Evolutionary conservation across 2,888 invertebrate species (phyloP), one percentile per base, ranked within the genome.

Genomic region (Heterodera filipjevi): DNA sequence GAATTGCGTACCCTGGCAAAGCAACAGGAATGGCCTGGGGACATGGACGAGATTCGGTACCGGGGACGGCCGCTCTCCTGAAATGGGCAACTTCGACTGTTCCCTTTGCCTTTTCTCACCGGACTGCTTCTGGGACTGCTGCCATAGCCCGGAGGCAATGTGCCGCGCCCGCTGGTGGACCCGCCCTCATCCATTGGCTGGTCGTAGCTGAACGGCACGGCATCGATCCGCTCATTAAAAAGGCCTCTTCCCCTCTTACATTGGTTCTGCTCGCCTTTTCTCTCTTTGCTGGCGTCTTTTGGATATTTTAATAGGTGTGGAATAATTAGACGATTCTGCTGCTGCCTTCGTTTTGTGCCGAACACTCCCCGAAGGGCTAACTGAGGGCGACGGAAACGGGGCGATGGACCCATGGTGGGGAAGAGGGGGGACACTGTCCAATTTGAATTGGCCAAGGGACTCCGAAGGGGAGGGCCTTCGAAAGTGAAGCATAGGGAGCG

Each of bases 11-110:
- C 59, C 59, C n/a, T 59, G 1, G 59, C n/a, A 59, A 27, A n/a
- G n/a, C 59, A 59, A 59, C n/a, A 59, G 49, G 35, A 66, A 77
- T n/a, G 46, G 39, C 75, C 75, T 33, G 75, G 75, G 39, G 75
- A 75, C 64, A 75, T 64, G 39, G 75, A 77, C 33, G 87, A 87
- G 78, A 87, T 87, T 78, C 87, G 77, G 80, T 87, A 87, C 74
- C 84, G 74, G 33, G 87, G 86, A 10, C 84, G 82, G 6, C 84
- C 80, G 39, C 82, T 81, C 35, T 82, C 84, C 84, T 85, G 77
- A 66, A 84, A 81, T 32, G 32, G 33, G 2, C 53, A 72, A 72
- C 32, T 53, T 72, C 22, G 33, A n/a, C 22, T 19, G 66, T 12
- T 30, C 8, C 14, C 3, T 32, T 74, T 49, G 14, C 32, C 44